Percentiles rank a stretch among this genome's conserved stretches.
These are phyloP conservation scores for Drosophila paulistorum DNA, from an alignment of 1,140 invertebrate species.

Conservation along the genomic window DNA sequence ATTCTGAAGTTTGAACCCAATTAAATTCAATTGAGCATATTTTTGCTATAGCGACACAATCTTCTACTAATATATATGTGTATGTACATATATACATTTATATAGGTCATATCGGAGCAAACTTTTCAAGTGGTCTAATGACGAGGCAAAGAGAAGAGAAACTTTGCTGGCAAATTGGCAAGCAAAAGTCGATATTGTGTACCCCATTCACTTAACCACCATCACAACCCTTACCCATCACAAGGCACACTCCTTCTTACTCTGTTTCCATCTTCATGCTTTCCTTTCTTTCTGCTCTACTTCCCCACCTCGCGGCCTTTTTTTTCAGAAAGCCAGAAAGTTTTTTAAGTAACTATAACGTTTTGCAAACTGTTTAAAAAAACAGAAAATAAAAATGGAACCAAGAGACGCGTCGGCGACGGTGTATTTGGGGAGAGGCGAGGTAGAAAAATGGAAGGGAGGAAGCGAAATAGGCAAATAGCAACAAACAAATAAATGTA, in stretches of 20 bases:
- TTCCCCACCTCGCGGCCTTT: background rate
- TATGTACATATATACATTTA: slow-evolving; percentile 29
- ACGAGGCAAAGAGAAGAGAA: slow-evolving; percentile 32
- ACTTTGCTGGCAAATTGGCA: slow-evolving; percentile 51
- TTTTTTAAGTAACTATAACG: slow-evolving; percentile 44
- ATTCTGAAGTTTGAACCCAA: slow-evolving; percentile 34
- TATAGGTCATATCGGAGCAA: slow-evolving; percentile 53
- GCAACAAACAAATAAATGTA: slow-evolving; percentile 33
- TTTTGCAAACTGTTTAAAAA: slow-evolving; percentile 71
- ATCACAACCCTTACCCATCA: background rate
- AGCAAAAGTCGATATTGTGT: slow-evolving; percentile 31
- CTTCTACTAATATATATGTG: slow-evolving; percentile 11
- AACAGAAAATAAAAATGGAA: slow-evolving; percentile 54
- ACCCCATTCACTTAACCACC: background rate
- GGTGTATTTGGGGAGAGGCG: background rate
- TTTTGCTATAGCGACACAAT: slow-evolving; percentile 29
- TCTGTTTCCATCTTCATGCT: background rate
- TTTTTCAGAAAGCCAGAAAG: background rate
- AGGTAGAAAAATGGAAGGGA: background rate
- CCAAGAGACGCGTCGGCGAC: slow-evolving; percentile 35
- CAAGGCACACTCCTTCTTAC: background rate
- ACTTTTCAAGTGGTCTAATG: slow-evolving; percentile 58
- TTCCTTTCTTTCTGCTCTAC: background rate
- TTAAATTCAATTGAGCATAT: slow-evolving; percentile 58
- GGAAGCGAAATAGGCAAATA: slow-evolving; percentile 26